Conservation (phyloP, 2,797 vertebrate genomes). For the Lophura swinhoii region DNA sequence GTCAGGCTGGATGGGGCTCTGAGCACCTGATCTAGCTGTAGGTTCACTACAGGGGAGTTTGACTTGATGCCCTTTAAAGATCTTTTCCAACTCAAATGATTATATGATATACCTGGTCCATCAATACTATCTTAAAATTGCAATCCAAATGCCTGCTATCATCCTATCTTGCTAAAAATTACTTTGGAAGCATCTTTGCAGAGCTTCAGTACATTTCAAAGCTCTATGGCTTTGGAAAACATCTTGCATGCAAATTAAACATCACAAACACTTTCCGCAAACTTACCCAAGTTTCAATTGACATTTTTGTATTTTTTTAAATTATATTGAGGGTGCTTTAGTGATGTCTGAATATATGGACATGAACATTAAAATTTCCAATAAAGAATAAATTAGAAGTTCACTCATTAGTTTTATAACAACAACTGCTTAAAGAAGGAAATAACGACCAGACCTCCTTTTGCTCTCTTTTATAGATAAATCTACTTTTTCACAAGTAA, state of each 20-base stretch:
- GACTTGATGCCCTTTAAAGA: too few relatives aligned
- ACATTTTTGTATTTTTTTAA: neutral
- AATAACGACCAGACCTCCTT: rapidly evolving
- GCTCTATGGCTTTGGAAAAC: neutral
- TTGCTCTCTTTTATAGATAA: neutral
- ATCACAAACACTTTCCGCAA: neutral
- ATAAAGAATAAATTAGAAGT: neutral
- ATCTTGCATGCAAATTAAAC: neutral
- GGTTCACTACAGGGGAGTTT: too few relatives aligned
- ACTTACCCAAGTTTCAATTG: neutral
- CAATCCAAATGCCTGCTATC: neutral
- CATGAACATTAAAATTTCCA: neutral
- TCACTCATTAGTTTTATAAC: neutral
- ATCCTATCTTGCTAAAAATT: neutral
- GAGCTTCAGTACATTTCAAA: neutral
- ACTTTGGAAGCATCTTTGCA: neutral
- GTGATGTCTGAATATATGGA: neutral
- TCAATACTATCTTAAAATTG: neutral
- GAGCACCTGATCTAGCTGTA: too few relatives aligned
- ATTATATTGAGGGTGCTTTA: neutral
- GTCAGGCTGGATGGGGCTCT: too few relatives aligned
- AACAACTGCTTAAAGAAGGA: neutral
- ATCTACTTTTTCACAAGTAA: neutral
- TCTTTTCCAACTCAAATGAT: too few relatives aligned
- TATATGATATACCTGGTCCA: neutral